A percentile compares a stretch with the other conserved stretches of the same genome.
phyloP scores from a whole-genome alignment of 2,113 vertebrate genomes.

The Furnarius figulus region DNA sequence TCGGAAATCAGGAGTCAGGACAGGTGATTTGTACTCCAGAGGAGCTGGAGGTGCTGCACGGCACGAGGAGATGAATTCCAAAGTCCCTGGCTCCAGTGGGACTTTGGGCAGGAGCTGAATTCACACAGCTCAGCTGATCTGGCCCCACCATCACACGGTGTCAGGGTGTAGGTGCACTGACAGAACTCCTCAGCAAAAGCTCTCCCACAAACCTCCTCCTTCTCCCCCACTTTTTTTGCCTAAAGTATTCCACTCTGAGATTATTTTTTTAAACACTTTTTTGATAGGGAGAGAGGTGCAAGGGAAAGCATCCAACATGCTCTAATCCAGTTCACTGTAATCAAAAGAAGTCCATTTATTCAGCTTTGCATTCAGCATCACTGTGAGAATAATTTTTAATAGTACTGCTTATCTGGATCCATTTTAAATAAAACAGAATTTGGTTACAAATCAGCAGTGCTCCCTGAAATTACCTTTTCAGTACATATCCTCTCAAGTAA shows the following conservation, averaged over 20 bases:
- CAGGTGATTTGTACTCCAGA: rapidly evolving
- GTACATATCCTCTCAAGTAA: background rate
- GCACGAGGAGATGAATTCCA: background rate
- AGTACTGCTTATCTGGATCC: background rate
- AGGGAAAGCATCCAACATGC: background rate
- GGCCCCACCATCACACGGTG: rapidly evolving
- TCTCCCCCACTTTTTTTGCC: background rate
- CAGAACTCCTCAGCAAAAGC: background rate
- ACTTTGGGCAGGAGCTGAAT: background rate
- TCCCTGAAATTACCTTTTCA: background rate
- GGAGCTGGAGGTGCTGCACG: background rate
- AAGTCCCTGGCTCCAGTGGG: background rate
- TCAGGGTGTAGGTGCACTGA: background rate
- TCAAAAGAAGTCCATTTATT: background rate
- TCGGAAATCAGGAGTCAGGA: background rate
- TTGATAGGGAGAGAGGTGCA: background rate
- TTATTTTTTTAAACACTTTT: background rate
- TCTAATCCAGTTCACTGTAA: background rate
- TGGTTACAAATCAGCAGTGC: background rate
- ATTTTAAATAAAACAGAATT: background rate
- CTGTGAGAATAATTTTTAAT: background rate
- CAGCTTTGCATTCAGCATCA: background rate
- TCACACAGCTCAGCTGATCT: background rate
- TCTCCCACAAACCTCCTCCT: background rate
- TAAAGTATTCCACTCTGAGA: background rate